Evolutionary conservation across 2,888 invertebrate genomes (phyloP), one percentile per base, ranked within the genome.

Genomic region (Encarsia formosa): DNA sequence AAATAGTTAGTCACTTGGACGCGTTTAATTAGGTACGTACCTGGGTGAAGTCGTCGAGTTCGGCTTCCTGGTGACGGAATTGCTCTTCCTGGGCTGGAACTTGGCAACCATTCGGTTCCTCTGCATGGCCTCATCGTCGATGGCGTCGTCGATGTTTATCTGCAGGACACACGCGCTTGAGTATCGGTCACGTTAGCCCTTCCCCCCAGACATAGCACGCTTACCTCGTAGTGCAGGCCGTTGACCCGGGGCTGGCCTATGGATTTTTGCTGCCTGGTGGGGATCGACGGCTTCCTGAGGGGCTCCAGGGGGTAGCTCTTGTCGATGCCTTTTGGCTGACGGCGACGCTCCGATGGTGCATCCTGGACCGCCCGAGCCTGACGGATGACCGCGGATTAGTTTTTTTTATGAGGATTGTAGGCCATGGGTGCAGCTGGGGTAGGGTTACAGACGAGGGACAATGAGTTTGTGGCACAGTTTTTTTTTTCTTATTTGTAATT

Each of bases 281-380:
- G 63, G 53, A 63, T 58, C 41, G 58, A 51, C 39, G 53, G 66
- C 58, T 71, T 72, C 49, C 65, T 67, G 63, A 91, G 79, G 0
- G 91, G 91, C 65, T 88, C 86, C 1, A 91, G 76, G 0, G 88
- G 90, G 73, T 89, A 86, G 67, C 89, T 88, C 63, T 86, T 85
- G 74, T 91, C 90, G 59, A 88, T 85, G 29, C 88, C 88, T 49
- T 70, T 72, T 37, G 66, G n/a, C n/a, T 68, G 3, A 51, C 79
- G 79, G 61, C 86, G 81, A 22, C 88, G 81, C 5, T 43, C 15
- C 35, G 18, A 16, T 37, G 18, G 18, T 18, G 19, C 19, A 5
- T 4, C 35, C n/a, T n/a, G n/a, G n/a, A n/a, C n/a, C n/a, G n/a
- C n/a, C n/a, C n/a, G n/a, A n/a, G n/a, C n/a, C n/a, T n/a, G n/a